Evolutionary conservation across 64 coral and sea anemone genomes (phyloP), one percentile per base, ranked within the genome.

Genomic region (Stichodactyla helianthus): DNA sequence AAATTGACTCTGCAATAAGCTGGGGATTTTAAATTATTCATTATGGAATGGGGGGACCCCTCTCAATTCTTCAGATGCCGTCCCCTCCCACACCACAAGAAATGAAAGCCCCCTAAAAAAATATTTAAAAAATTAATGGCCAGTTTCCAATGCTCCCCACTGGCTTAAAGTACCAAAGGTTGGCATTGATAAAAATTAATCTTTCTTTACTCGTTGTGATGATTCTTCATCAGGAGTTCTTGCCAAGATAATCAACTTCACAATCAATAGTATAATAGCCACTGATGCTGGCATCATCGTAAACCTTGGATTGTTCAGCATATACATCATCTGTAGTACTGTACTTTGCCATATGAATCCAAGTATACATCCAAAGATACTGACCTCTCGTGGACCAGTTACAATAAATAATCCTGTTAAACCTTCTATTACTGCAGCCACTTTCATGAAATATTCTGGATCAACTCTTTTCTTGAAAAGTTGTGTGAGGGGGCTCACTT

Each of bases 231-330:
- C 51, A 23, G 79, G 79, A 54, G 51, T 53, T 82, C n/a, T 82
- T 18, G 5, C 79, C 19, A 82, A 53, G 11, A 82, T 53, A 3
- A 54, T 15, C 44, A 54, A 26, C 50, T 84, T 84, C n/a, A 23
- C 8, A 5, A 84, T 35, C 5, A 84, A 55, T 50, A 57, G 31
- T 31, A 27, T 6, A 84, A 57, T 84, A 60, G 83, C 83, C 15
- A 84, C 54, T 54, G 83, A 28, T 55, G 83, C 83, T 58, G 83
- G 83, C 12, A 84, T 84, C 25, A 58, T 35, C 4, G 83, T 84
- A 84, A 84, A 84, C 14, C 15, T 59, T 50, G 83, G 83, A 60
- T 84, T 63, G 18, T 20, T 26, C n/a, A 84, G 23, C 83, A 58
- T 51, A 35, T 60, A 60, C 23, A 60, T 22, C 83, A 84, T 84